Conservation (phyloP, 2,113 vertebrate genomes). For the Illadopsis cleaveri region DNA sequence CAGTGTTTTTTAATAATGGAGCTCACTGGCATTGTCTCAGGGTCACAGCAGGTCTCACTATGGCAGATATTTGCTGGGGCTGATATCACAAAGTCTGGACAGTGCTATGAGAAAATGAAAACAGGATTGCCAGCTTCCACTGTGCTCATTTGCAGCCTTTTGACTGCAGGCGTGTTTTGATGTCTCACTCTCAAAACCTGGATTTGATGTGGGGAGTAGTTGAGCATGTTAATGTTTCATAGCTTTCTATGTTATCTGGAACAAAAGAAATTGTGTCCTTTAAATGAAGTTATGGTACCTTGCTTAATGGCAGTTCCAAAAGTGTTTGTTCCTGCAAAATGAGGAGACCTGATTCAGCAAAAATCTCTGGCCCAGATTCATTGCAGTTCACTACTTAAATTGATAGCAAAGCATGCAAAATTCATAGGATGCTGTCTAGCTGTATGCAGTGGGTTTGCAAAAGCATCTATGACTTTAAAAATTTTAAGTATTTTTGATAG, state of each 20-base stretch:
- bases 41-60: not conserved
- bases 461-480: not conserved
- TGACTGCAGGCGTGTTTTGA: not conserved
- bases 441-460: not conserved
- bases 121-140: not conserved
- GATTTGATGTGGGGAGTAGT: not conserved
- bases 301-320: not conserved
- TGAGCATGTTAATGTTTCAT: not conserved
- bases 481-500: not conserved
- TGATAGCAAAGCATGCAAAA: not conserved
- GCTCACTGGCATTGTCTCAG: not conserved
- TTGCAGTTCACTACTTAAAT: not conserved
- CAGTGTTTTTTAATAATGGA: not conserved
- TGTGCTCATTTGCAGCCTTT: not conserved
- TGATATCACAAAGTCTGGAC: not conserved
- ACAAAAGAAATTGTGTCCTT: not conserved
- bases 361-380: not conserved
- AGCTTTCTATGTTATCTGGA: not conserved
- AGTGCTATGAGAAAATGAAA: not conserved
- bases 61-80: not conserved
- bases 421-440: not conserved
- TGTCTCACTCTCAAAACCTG: not conserved
- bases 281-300: not conserved
- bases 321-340: not conserved
- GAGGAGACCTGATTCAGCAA: not conserved